These are phyloP conservation scores for Muscicapa adusta DNA, from an alignment of 2,113 vertebrate species.

Conservation along the genomic window DNA sequence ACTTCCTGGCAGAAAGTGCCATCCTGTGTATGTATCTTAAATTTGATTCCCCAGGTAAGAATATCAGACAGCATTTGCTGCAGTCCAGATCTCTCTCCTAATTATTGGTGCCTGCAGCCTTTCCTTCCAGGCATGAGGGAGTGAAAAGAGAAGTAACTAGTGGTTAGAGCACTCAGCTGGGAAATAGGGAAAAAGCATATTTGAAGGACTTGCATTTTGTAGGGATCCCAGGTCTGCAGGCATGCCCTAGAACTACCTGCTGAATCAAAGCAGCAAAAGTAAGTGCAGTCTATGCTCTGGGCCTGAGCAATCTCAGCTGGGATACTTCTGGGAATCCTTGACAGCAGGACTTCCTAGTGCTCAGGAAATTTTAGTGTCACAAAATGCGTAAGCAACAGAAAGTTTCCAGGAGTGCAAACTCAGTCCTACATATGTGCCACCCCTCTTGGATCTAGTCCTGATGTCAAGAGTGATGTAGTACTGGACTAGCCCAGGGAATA, in stretches of 20 bases:
- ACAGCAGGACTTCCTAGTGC: not conserved
- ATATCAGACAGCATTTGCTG: not conserved
- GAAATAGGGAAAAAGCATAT: not conserved
- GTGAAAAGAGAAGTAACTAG: not conserved
- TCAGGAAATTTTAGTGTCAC: not conserved
- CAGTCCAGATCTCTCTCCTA: not conserved
- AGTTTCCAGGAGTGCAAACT: not conserved
- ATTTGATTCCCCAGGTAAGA: not conserved
- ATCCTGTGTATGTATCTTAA: not conserved
- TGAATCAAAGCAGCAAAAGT: not conserved
- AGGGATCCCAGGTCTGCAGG: not conserved
- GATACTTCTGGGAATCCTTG: not conserved
- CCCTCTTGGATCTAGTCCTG: not conserved
- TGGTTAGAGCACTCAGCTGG: not conserved
- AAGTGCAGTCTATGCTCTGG: not conserved
- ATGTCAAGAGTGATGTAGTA: not conserved
- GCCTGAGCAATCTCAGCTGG: not conserved
- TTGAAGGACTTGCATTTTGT: not conserved
- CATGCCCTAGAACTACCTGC: not conserved
- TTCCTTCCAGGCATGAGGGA: not conserved
- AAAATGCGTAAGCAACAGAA: not conserved
- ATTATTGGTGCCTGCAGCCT: not conserved
- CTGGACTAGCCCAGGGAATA: not conserved
- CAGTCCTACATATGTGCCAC: too few relatives aligned
- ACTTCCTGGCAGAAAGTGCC: not conserved